Conservation (phyloP, 2,797 vertebrate species). For the Mus minutoides region DNA sequence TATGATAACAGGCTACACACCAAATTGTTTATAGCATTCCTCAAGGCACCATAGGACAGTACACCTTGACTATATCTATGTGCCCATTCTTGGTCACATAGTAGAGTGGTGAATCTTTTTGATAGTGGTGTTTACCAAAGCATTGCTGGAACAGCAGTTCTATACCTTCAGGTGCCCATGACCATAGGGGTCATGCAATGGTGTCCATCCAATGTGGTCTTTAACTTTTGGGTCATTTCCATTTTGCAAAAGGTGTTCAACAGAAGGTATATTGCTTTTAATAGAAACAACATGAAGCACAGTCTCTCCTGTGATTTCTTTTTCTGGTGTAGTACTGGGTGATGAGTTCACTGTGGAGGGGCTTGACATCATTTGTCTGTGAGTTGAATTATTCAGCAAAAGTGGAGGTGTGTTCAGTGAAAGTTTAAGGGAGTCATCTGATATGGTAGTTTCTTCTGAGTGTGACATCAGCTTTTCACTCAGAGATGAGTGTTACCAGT, state of each 20-base stretch:
- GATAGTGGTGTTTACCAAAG: constrained; percentile 94
- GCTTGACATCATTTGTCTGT: too few species aligned
- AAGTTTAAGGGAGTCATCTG: too few species aligned
- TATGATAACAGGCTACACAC: constrained; percentile 94
- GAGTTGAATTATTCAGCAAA: too few species aligned
- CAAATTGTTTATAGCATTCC: constrained; percentile 92
- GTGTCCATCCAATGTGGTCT: constrained; percentile 98
- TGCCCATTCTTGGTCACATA: constrained; percentile 94
- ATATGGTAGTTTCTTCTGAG: too few species aligned
- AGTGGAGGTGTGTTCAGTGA: too few species aligned
- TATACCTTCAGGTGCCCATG: constrained; percentile 92
- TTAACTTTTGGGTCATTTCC: constrained; percentile 97
- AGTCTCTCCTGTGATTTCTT: too few species aligned
- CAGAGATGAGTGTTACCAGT: constrained; percentile 86
- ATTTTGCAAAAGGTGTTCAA: constrained; percentile 91
- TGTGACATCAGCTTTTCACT: constrained; percentile 82
- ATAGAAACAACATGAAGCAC: too few species aligned
- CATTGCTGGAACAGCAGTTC: constrained; percentile 90
- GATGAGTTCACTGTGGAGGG: too few species aligned
- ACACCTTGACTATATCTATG: constrained; percentile 87
- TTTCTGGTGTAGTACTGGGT: too few species aligned
- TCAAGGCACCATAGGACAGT: constrained; percentile 90
- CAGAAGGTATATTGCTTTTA: constrained; percentile 85
- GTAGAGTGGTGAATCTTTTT: constrained; percentile 96
- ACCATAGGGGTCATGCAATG: constrained; percentile 97